phyloP scores from a whole-genome alignment of 35 echinoderm and acorn worm species.

The Apostichopus japonicus region DNA sequence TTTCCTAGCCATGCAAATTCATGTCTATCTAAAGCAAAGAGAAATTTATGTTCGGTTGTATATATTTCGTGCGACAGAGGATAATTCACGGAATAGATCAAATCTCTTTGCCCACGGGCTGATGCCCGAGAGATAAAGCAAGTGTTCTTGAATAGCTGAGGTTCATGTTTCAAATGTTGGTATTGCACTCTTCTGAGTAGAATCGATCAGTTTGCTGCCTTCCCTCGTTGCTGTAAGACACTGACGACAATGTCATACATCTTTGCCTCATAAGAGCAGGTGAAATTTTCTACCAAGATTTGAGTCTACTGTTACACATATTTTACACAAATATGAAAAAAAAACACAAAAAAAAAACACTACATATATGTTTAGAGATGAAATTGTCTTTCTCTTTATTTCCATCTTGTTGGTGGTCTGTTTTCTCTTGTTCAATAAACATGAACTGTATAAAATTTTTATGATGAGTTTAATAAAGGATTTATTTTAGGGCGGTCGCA shows the following conservation, averaged over 20 bases:
- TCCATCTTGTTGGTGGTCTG: too few relatives aligned
- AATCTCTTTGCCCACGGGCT: conserved; percentile 23
- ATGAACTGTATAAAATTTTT: too few relatives aligned
- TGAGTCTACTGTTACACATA: too few relatives aligned
- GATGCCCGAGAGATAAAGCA: not conserved
- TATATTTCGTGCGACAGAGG: not conserved
- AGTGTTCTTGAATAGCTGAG: not conserved
- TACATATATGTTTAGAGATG: not conserved
- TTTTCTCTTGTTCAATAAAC: too few relatives aligned
- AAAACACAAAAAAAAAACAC: not conserved
- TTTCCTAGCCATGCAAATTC: conserved; percentile 37
- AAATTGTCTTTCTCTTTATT: not conserved
- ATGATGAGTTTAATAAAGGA: too few relatives aligned
- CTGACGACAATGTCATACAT: too few relatives aligned
- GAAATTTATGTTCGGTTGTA: conserved; percentile 12
- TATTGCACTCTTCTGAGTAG: conserved; percentile 13
- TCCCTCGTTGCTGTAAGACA: too few relatives aligned
- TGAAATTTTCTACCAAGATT: too few relatives aligned
- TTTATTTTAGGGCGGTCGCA: too few relatives aligned
- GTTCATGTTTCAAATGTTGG: conserved; percentile 25
- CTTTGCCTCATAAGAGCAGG: too few relatives aligned
- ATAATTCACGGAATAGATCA: conserved; percentile 4
- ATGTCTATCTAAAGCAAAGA: conserved; percentile 23
- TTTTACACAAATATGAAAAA: not conserved
- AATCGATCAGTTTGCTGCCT: conserved; percentile 10